Percentiles rank a stretch among this genome's conserved stretches.
These are phyloP conservation scores for Lepidocyrtinus sp. DNA, from an alignment of 2,888 invertebrate genomes.

Conservation along the genomic window DNA sequence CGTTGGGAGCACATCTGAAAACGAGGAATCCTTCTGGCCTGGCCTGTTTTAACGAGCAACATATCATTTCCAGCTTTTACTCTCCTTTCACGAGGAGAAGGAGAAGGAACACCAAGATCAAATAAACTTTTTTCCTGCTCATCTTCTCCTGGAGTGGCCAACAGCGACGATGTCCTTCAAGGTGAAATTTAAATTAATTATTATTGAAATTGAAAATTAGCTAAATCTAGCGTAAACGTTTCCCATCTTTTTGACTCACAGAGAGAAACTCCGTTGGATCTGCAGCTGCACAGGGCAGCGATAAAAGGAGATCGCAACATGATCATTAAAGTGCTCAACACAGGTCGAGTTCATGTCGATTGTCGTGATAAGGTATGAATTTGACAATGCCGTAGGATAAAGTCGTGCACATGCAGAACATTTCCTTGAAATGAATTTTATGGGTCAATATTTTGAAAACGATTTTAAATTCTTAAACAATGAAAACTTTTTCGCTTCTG, in stretches of 20 bases:
- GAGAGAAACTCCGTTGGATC: constrained; percentile 95
- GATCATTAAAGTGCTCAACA: constrained; percentile 86
- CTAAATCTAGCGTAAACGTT: neutral
- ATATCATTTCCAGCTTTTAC: constrained; percentile 12
- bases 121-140: neutral
- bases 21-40: too few relatives aligned
- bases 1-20: too few relatives aligned
- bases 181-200: constrained; percentile 21
- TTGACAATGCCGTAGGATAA: neutral
- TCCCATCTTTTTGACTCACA: constrained; percentile 72
- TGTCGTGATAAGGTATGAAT: constrained; percentile 89
- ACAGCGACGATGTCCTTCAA: constrained; percentile 36
- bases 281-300: constrained; percentile 92
- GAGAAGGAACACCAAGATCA: neutral
- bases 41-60: neutral
- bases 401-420: too few relatives aligned
- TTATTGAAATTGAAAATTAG: neutral
- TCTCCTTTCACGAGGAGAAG: constrained; percentile 4
- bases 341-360: constrained; percentile 95
- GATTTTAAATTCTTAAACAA: neutral
- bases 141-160: neutral
- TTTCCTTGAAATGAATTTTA: too few relatives aligned
- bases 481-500: constrained; percentile 13
- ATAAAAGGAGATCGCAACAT: constrained; percentile 86
- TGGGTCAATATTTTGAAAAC: too few relatives aligned